Evolutionary conservation across 2,113 vertebrate genomes (phyloP), one percentile per base, ranked within the genome.

Genomic region (Meles meles): DNA sequence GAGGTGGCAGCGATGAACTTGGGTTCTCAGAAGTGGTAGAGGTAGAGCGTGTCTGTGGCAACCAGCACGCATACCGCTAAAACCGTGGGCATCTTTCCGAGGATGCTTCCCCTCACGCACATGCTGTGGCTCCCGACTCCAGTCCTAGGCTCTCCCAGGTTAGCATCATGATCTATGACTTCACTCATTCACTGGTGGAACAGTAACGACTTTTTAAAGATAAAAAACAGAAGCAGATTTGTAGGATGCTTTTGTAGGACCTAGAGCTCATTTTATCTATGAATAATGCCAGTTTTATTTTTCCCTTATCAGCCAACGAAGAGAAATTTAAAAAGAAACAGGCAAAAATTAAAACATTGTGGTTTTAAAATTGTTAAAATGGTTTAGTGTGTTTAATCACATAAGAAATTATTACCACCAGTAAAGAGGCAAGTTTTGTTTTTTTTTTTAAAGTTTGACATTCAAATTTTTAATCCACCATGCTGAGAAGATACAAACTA

Each of bases 401-500:
- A 7, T 37, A 82, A 37, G 44, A 69, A 72, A 67, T 79, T 34
- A 92, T 21, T 29, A 69, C n/a, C 25, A 59, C 3, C n/a, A 47
- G 39, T 7, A 27, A 88, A 81, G 42, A 81, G 65, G 18, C 14
- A 89, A 55, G 20, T 18, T 25, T 79, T 63, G 72, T 29, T 55
- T 65, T 57, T 72, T 80, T 39, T 39, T 3, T 44, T 84, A 57
- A 84, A 71, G 63, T 71, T 49, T 49, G 25, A 59, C n/a, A 85
- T 49, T 80, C 77, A 94, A 92, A 65, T n/a, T 25, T 88, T 76
- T 69, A 89, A 95, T 49, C 21, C 21, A 57, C 81, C 55, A 2
- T 71, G 39, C n/a, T 65, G 84, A 14, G 11, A 84, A 0, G 3
- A 72, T 76, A 44, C 69, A 86, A 92, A 91, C 47, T 77, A 61